These are phyloP conservation scores for Mastigias papua DNA, from an alignment of 30 jellyfish, hydroid and myxozoan genomes.

Conservation along the genomic window DNA sequence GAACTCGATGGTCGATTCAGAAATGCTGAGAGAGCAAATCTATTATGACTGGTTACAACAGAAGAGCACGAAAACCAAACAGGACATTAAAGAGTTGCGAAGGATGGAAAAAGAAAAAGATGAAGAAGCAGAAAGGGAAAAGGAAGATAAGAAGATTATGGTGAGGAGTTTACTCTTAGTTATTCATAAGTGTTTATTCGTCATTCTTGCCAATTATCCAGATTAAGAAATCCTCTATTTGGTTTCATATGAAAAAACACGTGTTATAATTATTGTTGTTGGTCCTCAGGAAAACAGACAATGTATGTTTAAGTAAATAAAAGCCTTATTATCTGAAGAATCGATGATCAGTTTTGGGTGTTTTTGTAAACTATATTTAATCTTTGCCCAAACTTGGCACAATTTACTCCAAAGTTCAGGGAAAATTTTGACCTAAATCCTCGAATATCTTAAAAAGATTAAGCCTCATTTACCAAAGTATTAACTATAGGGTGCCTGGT, in stretches of 20 bases:
- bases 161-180: not conserved
- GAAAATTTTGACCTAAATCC: not conserved
- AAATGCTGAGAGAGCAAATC: conserved; percentile 76
- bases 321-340: too few relatives aligned
- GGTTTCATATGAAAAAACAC: too few relatives aligned
- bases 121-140: conserved; percentile 63
- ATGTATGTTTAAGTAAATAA: too few relatives aligned
- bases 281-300: too few relatives aligned
- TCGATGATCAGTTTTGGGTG: too few relatives aligned
- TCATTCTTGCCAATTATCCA: too few relatives aligned
- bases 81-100: conserved; percentile 8
- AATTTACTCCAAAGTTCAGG: not conserved
- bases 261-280: too few relatives aligned
- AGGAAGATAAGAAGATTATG: conserved; percentile 37
- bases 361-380: too few relatives aligned
- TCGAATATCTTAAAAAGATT: too few relatives aligned
- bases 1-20: conserved; percentile 49
- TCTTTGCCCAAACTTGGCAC: not conserved
- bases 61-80: conserved; percentile 52
- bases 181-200: not conserved
- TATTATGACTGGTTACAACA: conserved; percentile 87
- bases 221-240: too few relatives aligned
- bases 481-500: too few relatives aligned
- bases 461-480: too few relatives aligned
- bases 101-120: conserved; percentile 59